Conservation (phyloP, 1,140 invertebrate genomes). For the Antheraea mylitta region DNA sequence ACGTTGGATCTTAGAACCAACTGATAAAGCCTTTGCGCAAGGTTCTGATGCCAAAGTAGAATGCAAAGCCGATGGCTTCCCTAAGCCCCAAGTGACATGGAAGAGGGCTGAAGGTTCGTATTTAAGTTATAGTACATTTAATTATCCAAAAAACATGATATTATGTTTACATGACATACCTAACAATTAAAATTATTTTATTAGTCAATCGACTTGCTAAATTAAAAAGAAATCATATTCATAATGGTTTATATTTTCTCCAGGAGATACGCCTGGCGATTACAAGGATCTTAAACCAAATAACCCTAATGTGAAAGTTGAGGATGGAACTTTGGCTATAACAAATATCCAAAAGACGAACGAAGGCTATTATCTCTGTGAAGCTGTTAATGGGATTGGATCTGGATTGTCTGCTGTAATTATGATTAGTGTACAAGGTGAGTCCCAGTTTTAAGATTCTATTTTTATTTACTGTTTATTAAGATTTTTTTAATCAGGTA, state of each 20-base stretch:
- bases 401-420: conserved; percentile 96
- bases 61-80: conserved; percentile 97
- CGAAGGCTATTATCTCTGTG: conserved; percentile 97
- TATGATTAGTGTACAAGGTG: conserved; percentile 95
- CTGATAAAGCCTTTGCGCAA: conserved; percentile 96
- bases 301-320: conserved; percentile 92
- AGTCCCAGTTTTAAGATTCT: not conserved
- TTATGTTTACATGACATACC: no score
- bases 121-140: not conserved
- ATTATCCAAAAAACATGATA: no score
- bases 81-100: conserved; percentile 95
- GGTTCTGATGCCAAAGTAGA: conserved; percentile 94
- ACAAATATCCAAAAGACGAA: conserved; percentile 94
- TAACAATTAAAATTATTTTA: not conserved
- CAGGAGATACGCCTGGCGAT: conserved; percentile 93
- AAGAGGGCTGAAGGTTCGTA: conserved; percentile 94
- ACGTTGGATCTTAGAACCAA: conserved; percentile 97
- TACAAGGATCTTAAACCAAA: conserved; percentile 94
- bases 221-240: no score
- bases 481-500: not conserved
- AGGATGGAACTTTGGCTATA: conserved; percentile 90
- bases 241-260: no score
- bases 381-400: conserved; percentile 97
- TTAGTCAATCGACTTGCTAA: no score
- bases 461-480: no score